phyloP scores from a whole-genome alignment of 2,888 invertebrate genomes.

The Plutella xylostella region DNA sequence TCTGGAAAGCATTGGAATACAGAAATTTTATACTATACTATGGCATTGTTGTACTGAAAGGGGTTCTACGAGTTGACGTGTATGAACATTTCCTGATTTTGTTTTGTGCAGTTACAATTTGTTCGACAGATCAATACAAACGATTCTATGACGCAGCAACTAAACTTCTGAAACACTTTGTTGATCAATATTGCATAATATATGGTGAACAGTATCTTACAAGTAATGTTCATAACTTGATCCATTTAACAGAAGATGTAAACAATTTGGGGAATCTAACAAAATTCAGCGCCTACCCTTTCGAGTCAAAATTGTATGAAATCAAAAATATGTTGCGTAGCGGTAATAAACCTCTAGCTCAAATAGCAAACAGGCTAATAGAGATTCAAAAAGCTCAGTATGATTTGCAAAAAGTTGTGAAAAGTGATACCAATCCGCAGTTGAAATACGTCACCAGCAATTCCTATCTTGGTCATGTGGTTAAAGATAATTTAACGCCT shows the following conservation, averaged over 20 bases:
- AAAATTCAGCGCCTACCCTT: conserved; percentile 11
- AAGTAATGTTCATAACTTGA: conserved; percentile 18
- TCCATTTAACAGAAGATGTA: conserved; percentile 15
- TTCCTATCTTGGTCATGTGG: too few relatives aligned
- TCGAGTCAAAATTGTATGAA: conserved; percentile 7
- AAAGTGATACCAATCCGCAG: not conserved
- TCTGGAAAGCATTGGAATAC: conserved; percentile 19
- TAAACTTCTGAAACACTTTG: conserved; percentile 14
- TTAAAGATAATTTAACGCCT: too few relatives aligned
- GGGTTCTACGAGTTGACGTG: conserved; percentile 8
- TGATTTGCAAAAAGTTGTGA: not conserved
- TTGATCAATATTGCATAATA: conserved; percentile 10
- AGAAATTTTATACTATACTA: conserved; percentile 17
- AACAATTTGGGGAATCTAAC: conserved; percentile 11
- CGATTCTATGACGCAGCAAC: conserved; percentile 10
- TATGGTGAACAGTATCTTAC: conserved; percentile 17
- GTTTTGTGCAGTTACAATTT: conserved; percentile 18
- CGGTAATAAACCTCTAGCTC: conserved; percentile 13
- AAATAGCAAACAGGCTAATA: conserved; percentile 12
- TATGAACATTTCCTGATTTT: conserved; percentile 16
- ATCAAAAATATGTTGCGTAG: conserved; percentile 7
- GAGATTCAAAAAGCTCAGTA: not conserved
- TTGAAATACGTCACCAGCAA: too few relatives aligned
- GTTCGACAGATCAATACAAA: conserved; percentile 11
- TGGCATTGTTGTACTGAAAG: conserved; percentile 16